phyloP scores from a whole-genome alignment of 2,797 vertebrate species.

The Loriculus beryllinus region DNA sequence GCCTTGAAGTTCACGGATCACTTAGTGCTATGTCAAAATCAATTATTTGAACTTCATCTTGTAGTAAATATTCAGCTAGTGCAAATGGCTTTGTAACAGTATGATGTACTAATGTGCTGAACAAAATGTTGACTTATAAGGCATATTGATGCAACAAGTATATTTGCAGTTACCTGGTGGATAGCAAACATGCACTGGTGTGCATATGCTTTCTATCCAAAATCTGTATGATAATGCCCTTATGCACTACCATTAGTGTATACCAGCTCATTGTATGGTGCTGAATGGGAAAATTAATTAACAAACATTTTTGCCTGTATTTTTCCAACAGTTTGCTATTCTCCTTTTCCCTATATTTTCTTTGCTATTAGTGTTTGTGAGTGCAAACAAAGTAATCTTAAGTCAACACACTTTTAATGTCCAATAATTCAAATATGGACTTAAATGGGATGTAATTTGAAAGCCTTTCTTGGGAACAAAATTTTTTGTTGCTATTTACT shows the following conservation, averaged over 20 bases:
- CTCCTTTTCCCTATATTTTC: neutral
- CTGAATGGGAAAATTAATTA: neutral
- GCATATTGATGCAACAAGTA: neutral
- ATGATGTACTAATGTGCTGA: neutral
- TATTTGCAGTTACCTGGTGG: neutral
- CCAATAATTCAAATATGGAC: neutral
- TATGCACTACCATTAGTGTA: neutral
- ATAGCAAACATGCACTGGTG: neutral
- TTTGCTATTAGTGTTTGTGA: neutral
- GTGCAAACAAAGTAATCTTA: neutral
- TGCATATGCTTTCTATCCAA: neutral
- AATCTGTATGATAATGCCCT: neutral
- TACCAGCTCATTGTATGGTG: rapidly evolving
- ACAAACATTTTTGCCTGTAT: neutral
- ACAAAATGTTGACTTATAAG: neutral
- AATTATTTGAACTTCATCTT: neutral
- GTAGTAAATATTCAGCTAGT: neutral
- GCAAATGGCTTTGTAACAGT: neutral
- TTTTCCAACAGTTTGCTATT: neutral
- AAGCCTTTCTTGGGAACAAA: neutral
- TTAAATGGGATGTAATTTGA: neutral
- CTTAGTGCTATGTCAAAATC: neutral
- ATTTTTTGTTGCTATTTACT: neutral
- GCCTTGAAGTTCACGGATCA: neutral
- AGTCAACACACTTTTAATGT: neutral